Conservation (phyloP, 2,888 invertebrate genomes). For the Apoderus coryli region DNA sequence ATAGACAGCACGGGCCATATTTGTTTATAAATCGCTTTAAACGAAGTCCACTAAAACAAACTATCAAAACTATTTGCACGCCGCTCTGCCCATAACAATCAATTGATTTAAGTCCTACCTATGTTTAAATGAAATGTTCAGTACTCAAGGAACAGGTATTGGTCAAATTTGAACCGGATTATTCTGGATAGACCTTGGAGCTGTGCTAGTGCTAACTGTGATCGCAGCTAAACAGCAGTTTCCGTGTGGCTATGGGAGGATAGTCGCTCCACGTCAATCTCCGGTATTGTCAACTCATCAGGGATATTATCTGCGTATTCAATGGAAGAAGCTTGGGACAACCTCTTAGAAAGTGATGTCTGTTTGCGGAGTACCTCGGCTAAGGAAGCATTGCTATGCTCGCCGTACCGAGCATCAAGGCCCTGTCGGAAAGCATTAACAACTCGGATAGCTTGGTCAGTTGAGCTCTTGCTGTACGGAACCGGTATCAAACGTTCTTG, state of each 20-base stretch:
- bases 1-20: conserved; percentile 25
- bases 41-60: conserved; percentile 8
- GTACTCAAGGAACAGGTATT: no score
- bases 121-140: no score
- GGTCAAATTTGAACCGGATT: no score
- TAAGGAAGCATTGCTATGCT: conserved; percentile 82
- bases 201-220: no score
- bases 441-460: conserved; percentile 99
- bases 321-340: conserved; percentile 83
- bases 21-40: conserved; percentile 19
- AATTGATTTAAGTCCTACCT: no score
- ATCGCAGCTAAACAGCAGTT: conserved; percentile 70
- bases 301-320: conserved; percentile 83
- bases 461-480: conserved; percentile 99
- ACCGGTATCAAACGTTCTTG: conserved; percentile 99
- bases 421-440: conserved; percentile 99
- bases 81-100: no score
- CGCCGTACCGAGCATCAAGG: conserved; percentile 87
- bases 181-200: conserved; percentile 13
- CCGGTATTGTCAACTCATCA: conserved; percentile 77
- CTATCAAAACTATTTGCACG: conserved; percentile 1
- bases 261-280: conserved; percentile 84
- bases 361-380: conserved; percentile 90
- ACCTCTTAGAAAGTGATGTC: conserved; percentile 80
- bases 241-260: conserved; percentile 90